Conservation (phyloP, 2,797 vertebrate genomes). For the Garrulus glandarius region DNA sequence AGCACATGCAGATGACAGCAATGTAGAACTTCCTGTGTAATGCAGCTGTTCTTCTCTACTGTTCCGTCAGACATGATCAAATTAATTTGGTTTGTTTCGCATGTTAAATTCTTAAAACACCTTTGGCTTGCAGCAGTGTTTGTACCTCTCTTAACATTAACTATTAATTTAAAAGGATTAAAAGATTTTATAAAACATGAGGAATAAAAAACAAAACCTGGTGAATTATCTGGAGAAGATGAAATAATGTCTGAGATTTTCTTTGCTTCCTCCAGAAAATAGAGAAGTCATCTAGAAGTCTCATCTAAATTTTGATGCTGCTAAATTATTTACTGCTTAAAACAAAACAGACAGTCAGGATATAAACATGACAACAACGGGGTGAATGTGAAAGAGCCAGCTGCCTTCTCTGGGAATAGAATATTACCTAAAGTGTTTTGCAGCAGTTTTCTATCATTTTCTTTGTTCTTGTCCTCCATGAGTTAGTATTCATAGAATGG, state of each 20-base stretch:
- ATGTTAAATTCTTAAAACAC: neutral
- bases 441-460: neutral
- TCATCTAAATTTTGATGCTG: neutral
- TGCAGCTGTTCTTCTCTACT: neutral
- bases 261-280: neutral
- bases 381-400: neutral
- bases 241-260: neutral
- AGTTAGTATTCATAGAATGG: conserved; percentile 6
- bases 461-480: conserved; percentile 1
- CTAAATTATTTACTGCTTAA: conserved; percentile 18
- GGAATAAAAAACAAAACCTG: neutral
- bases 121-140: neutral
- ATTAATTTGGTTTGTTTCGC: neutral
- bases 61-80: neutral
- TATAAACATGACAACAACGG: neutral
- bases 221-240: neutral
- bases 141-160: neutral
- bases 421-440: neutral
- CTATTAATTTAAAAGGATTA: conserved; percentile 30
- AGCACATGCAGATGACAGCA: neutral
- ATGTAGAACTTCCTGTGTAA: neutral
- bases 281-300: neutral
- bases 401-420: neutral
- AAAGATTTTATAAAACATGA: neutral
- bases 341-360: neutral